Conservation (phyloP, 2,113 vertebrate species). For the Stigmatopora argus region DNA sequence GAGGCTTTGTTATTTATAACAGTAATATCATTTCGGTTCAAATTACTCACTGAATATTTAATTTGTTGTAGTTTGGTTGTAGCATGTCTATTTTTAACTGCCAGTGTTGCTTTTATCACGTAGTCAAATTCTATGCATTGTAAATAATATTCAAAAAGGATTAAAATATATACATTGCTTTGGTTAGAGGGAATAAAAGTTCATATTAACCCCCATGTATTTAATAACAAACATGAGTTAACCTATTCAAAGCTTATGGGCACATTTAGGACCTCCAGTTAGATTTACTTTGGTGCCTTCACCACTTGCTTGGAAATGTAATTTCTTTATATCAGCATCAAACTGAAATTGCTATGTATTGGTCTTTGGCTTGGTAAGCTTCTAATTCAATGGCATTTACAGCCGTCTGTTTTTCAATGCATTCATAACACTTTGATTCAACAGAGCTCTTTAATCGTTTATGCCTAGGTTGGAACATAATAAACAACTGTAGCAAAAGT, state of each 20-base stretch:
- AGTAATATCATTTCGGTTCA: constrained; percentile 35
- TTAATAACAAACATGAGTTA: constrained; percentile 64
- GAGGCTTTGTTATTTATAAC: constrained; percentile 17
- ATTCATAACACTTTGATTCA: constrained; percentile 99
- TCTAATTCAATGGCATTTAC: constrained; percentile 99
- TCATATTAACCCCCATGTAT: constrained; percentile 7
- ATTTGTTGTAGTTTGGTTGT: neutral
- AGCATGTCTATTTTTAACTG: neutral
- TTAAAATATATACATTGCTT: too few relatives aligned
- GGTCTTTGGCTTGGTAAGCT: constrained; percentile 96
- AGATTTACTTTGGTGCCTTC: constrained; percentile 69
- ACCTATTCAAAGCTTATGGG: constrained; percentile 51
- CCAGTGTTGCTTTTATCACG: neutral
- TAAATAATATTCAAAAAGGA: neutral
- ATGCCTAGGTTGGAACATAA: constrained; percentile 93
- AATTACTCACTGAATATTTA: constrained; percentile 38
- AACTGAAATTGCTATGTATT: constrained; percentile 95
- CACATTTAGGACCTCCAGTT: constrained; percentile 64
- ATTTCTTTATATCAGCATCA: constrained; percentile 92
- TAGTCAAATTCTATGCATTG: neutral
- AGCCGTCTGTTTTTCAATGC: constrained; percentile 98
- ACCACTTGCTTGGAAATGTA: constrained; percentile 81
- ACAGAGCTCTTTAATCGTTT: constrained; percentile 99
- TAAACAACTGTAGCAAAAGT: constrained; percentile 97
- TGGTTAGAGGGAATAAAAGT: neutral